These are phyloP conservation scores for Rhinolophus sinicus DNA, from an alignment of 2,113 vertebrate species.

Conservation along the genomic window DNA sequence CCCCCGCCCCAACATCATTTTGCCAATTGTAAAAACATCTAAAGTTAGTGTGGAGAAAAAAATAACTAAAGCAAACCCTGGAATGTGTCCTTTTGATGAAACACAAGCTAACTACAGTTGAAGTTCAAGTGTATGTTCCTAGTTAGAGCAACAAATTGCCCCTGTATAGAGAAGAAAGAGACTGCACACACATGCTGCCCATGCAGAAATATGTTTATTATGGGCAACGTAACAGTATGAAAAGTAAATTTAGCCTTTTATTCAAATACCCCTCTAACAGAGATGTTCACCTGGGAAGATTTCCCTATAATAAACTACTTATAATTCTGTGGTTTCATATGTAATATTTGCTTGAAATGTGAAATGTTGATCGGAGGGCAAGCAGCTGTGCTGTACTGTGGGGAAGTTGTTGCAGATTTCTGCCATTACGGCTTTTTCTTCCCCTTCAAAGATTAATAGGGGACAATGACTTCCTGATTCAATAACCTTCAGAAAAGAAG, in stretches of 20 bases:
- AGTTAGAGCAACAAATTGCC: neutral
- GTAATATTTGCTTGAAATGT: neutral
- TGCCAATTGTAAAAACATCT: neutral
- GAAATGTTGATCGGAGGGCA: neutral
- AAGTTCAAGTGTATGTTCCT: neutral
- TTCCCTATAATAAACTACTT: neutral
- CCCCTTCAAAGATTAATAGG: neutral
- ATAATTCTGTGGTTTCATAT: neutral
- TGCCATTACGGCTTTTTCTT: neutral
- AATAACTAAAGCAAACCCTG: neutral
- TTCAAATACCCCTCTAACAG: neutral
- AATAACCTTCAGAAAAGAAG: constrained; percentile 27
- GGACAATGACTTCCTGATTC: constrained; percentile 47
- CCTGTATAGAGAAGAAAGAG: neutral
- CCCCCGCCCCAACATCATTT: neutral
- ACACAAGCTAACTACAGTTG: neutral
- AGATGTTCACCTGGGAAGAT: neutral
- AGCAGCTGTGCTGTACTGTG: neutral
- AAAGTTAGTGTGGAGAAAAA: neutral
- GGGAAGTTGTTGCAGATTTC: neutral
- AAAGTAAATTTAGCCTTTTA: neutral
- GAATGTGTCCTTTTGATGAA: neutral
- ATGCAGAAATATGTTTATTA: neutral
- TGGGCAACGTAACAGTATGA: neutral
- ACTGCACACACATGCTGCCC: neutral